Conservation (phyloP, 1,140 invertebrate genomes). For the Drosophila erecta region DNA sequence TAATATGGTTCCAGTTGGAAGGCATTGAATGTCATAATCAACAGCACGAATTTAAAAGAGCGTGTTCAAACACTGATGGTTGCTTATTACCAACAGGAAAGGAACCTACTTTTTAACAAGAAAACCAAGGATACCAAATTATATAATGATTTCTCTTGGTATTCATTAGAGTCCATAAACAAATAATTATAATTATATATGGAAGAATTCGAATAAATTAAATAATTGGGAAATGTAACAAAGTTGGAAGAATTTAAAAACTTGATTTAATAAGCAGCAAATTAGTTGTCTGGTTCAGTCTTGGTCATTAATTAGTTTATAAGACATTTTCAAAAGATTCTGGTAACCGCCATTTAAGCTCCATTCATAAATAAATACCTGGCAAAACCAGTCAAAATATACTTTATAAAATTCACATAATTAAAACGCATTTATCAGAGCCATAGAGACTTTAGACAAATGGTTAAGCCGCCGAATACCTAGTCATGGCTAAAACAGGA, state of each 20-base stretch:
- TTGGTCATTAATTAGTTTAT: neutral
- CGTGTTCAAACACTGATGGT: constrained; percentile 38
- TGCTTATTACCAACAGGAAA: constrained; percentile 5
- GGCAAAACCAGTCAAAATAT: neutral
- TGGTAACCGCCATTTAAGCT: neutral
- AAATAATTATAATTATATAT: no score
- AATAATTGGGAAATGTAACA: neutral
- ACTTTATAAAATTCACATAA: constrained; percentile 4
- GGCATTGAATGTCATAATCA: constrained; percentile 53
- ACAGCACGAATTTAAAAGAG: constrained; percentile 49
- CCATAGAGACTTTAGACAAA: neutral
- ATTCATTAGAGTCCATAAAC: neutral
- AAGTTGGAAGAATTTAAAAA: neutral
- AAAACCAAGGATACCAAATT: constrained; percentile 2
- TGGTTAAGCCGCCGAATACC: constrained; percentile 6
- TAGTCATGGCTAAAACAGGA: constrained; percentile 50
- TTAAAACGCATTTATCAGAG: neutral
- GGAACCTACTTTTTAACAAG: constrained; percentile 2
- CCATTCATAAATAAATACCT: neutral
- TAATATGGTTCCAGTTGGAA: constrained; percentile 43
- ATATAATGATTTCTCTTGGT: neutral
- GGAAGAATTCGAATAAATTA: neutral
- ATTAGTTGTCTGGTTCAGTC: neutral
- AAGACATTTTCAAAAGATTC: neutral
- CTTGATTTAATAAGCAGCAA: neutral